Evolutionary conservation across 1,140 invertebrate species (phyloP), one percentile per base, ranked within the genome.

Genomic region (Drosophila triauraria): DNA sequence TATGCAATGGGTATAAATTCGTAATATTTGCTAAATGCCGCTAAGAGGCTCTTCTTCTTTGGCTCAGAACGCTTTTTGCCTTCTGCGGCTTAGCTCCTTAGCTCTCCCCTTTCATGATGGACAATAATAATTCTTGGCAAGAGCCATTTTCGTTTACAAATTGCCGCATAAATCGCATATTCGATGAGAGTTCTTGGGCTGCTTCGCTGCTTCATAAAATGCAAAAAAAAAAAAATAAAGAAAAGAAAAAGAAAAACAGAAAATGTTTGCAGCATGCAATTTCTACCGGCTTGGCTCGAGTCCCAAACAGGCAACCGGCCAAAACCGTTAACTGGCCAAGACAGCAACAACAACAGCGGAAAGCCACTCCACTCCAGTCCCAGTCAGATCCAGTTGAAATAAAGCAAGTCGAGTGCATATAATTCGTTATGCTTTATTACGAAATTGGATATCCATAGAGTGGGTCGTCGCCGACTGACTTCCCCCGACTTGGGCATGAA

Each of bases 101-200:
- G 53, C 70, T 72, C 67, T 62, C 50, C 67, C 62, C 58, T 61
- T 62, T 72, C 81, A 91, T 90, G 85, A 90, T 90, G 86, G 86
- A 90, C 86, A 90, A 91, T 90, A 90, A 90, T 90, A 90, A 91
- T 90, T 88, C 85, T 88, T 88, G 85, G 86, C 85, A 91, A 91
- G 83, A 90, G 75, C 86, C 85, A 90, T 90, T 90, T 90, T 88
- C 85, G 85, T 90, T 90, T 90, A 90, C 85, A 90, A 90, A 90
- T 90, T 90, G 85, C 85, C 86, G 85, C 85, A 90, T 90, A 90
- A 90, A 90, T 90, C 86, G 85, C 86, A 90, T 91, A 90, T 90
- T 91, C 82, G 86, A 90, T 91, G 85, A 90, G 82, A 90, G 85
- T 84, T 85, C 68, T 67, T 68, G 70, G 62, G 78, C 64, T 61